Base-by-base conservation (phyloP, 2,888 invertebrate genomes). In the Cyclophora punctaria region DNA sequence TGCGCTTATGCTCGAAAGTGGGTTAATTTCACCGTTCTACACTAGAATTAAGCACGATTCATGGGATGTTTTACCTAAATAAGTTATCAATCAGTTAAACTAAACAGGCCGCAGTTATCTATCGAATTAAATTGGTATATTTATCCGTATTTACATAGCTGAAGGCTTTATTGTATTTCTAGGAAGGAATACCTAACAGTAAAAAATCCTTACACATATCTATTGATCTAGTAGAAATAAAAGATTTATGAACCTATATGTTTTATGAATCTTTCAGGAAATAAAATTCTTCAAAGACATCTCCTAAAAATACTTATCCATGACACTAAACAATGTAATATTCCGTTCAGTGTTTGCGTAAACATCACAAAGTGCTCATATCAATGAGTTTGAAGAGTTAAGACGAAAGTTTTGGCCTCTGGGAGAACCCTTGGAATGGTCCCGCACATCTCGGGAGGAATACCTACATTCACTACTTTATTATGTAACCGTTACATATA, bases 351-450 rank as follows among this genome's bases (percentile, higher is more conserved):
- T 20, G 20, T 20, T 20, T 20, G 20, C 20, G 20, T 43, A 43
- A 43, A 43, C 42, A 43, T 20, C 42, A 20, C 34, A 44, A 65
- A 64, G 60, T 65, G 65, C 54, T 46, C 51, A 65, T 62, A 71
- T 73, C 73, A 71, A 75, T 77, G 71, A 71, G 67, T 75, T 75
- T 73, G 67, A 71, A 73, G 69, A 76, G 74, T 69, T 69, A 69
- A 71, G 66, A 64, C 63, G 64, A 63, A 75, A 80, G 71, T 78
- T 78, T 64, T 53, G 65, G 64, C 76, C 71, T 62, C 50, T 56
- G 78, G 75, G 78, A 73, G 57, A 69, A 71, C 73, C 76, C 66
- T 65, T 58, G 58, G 63, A 68, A 68, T 72, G 73, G 64, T 68
- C 69, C 68, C 63, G 69, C 72, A 67, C 66, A 64, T 60, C 75